Conservation (phyloP, 2,888 invertebrate species). For the Euclidia mi region DNA sequence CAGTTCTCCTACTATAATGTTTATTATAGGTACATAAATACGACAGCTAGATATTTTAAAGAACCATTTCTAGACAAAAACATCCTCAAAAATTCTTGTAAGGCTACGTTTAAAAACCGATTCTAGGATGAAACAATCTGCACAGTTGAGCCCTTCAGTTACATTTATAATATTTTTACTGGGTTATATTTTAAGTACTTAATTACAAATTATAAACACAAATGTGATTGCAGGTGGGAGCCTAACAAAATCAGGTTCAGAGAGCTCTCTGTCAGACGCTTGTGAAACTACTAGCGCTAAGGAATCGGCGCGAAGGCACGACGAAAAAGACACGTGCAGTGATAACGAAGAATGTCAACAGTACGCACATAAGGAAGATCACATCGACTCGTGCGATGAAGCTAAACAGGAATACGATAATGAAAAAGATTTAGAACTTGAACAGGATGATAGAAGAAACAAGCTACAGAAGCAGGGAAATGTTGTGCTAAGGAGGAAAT, state of each 20-base stretch:
- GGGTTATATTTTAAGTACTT: too few species aligned
- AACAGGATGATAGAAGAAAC: constrained; percentile 62
- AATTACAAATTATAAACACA: not conserved
- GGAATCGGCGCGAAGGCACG: constrained; percentile 92
- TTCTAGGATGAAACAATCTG: too few species aligned
- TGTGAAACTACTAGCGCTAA: constrained; percentile 91
- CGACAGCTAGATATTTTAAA: too few species aligned
- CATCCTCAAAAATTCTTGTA: too few species aligned
- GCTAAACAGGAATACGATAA: constrained; percentile 76
- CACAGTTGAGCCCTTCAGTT: too few species aligned
- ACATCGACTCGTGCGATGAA: constrained; percentile 78
- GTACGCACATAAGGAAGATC: constrained; percentile 59
- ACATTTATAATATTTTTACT: too few species aligned
- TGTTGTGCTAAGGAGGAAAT: constrained; percentile 91
- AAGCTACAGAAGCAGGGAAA: constrained; percentile 86
- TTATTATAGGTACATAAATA: too few species aligned
- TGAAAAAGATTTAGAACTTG: constrained; percentile 73
- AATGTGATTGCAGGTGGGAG: constrained; percentile 54
- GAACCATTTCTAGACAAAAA: too few species aligned
- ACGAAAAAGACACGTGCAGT: constrained; percentile 93
- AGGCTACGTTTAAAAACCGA: too few species aligned
- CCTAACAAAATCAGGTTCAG: constrained; percentile 95
- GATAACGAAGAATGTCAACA: constrained; percentile 89
- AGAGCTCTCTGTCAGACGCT: constrained; percentile 96
- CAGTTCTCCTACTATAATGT: too few species aligned